Conservation (phyloP, 2,113 vertebrate species). For the Microcebus ravelobensis region DNA sequence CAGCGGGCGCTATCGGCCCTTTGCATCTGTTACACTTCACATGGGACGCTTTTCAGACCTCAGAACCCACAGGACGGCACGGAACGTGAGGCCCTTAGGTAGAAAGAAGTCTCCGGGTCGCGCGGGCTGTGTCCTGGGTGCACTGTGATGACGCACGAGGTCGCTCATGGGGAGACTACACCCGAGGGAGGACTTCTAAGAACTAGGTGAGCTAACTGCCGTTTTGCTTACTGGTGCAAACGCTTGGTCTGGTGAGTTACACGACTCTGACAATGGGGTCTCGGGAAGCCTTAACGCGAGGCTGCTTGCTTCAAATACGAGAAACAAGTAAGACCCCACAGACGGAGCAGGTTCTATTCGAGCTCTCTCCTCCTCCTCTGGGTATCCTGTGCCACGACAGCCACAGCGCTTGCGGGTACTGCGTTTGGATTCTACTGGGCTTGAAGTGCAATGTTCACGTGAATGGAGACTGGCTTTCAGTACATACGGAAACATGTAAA, state of each 20-base stretch:
- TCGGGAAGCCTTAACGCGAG: neutral
- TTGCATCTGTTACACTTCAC: neutral
- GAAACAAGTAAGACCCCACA: neutral
- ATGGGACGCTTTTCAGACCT: neutral
- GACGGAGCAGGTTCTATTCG: fast-evolving
- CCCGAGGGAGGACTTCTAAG: neutral
- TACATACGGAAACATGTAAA: fast-evolving
- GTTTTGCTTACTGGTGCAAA: neutral
- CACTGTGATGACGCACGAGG: fast-evolving
- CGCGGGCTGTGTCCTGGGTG: too few relatives aligned
- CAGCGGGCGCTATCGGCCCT: neutral
- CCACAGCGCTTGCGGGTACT: fast-evolving
- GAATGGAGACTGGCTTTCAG: neutral
- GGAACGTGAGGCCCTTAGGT: neutral
- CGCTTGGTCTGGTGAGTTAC: neutral
- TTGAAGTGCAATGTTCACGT: neutral
- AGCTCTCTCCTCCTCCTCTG: neutral
- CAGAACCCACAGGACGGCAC: fast-evolving
- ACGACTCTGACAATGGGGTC: neutral
- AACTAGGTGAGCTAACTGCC: too few relatives aligned
- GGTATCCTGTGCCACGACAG: neutral
- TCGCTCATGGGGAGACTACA: neutral
- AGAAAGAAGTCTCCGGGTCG: neutral
- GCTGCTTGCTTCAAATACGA: neutral
- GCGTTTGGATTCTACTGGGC: neutral